Base-by-base conservation (phyloP, 2,113 vertebrate genomes). In the Seriola aureovittata region DNA sequence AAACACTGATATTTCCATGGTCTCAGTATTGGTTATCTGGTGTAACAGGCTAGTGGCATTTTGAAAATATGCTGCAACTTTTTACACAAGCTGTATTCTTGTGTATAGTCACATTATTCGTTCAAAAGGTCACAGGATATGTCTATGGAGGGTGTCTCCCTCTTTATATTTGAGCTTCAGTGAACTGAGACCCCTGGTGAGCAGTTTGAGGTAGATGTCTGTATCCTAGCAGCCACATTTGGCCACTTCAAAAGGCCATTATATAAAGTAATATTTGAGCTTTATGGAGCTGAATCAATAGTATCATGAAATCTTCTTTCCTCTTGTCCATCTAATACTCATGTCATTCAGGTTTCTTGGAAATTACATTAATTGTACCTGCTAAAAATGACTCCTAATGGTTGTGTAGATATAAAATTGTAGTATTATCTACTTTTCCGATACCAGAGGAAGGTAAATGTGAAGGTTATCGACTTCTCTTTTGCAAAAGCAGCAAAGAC, bases 181-280 rank as follows among this genome's bases (percentile, higher is more conserved):
- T 69, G 42, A 82, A 59, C 62, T 58, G 81, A 83, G 84, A 73
- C 81, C 62, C 74, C 86, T 76, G 54, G 57, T 82, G 84, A 73
- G 34, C 46, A 68, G 25, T 57, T 5, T 13, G 52, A 64, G 74
- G 50, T 58, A 34, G 14, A 63, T 11, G 59, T 36, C 59, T 66
- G 25, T 0, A n/a, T 66, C 54, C 38, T 5, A 16, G 3, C 34
- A 36, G 17, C 9, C 62, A 55, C 46, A 25, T 57, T 42, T 23
- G 12, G 4, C 21, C 59, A 29, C n/a, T 4, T 11, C 29, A 50
- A 42, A 42, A 42, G 46, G 46, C 46, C 14, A 16, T 17, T 48
- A 17, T 48, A 48, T 48, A 48, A 16, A 48, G 13, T 57, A 13
- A 57, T n/a, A 58, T 74, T 74, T 63, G 1, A 42, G 62, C 34